Conservation (phyloP, 2,888 invertebrate genomes). For the Lasius platythorax region DNA sequence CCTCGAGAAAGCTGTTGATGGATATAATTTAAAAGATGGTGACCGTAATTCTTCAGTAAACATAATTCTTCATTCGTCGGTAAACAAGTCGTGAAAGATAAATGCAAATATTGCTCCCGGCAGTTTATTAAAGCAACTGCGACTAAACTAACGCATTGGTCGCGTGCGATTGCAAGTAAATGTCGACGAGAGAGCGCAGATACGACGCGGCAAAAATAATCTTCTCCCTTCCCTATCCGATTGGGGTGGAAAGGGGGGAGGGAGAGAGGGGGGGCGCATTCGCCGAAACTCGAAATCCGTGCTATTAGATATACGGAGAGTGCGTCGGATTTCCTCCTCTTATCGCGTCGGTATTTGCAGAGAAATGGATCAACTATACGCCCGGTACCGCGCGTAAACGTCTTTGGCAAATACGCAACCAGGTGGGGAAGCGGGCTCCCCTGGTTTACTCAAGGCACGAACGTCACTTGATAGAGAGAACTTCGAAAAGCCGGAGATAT, state of each 20-base stretch:
- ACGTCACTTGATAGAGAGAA: conserved; percentile 67
- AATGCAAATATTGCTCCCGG: conserved; percentile 41
- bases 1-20: conserved; percentile 23
- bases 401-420: conserved; percentile 71
- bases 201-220: conserved; percentile 63
- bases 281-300: conserved; percentile 65
- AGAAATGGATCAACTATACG: conserved; percentile 73
- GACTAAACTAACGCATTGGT: background rate
- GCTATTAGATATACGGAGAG: conserved; percentile 65
- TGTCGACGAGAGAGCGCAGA: background rate
- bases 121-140: conserved; percentile 42
- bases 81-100: conserved; percentile 25
- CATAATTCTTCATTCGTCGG: conserved; percentile 15
- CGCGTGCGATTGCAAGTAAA: conserved; percentile 33
- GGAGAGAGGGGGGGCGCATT: background rate
- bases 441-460: conserved; percentile 65
- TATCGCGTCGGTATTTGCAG: conserved; percentile 73
- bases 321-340: conserved; percentile 66
- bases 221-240: conserved; percentile 24
- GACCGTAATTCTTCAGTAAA: background rate
- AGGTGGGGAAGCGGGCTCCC: conserved; percentile 58
- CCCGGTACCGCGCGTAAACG: conserved; percentile 69
- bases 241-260: background rate
- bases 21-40: conserved; percentile 34
- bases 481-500: conserved; percentile 72